These are phyloP conservation scores for Rhadinocentrus ornatus DNA, from an alignment of 2,797 vertebrate genomes.

Conservation along the genomic window DNA sequence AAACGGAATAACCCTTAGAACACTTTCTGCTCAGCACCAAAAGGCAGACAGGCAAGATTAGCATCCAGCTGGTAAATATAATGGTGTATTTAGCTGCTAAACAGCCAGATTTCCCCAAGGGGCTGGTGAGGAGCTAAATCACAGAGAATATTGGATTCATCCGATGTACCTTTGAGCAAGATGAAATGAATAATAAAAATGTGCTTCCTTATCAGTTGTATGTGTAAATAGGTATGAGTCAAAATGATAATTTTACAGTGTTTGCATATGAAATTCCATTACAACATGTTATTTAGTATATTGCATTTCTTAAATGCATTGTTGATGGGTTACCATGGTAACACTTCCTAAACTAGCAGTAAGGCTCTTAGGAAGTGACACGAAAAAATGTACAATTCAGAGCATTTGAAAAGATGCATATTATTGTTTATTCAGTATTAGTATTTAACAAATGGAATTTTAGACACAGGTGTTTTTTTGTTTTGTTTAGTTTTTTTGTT, in stretches of 20 bases:
- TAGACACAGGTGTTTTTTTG: too few relatives aligned
- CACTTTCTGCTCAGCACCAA: constrained; percentile 6
- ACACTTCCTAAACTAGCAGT: background rate
- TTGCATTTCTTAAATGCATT: background rate
- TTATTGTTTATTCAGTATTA: background rate
- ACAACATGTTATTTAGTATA: background rate
- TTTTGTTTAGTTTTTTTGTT: background rate
- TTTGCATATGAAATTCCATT: background rate
- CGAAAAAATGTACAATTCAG: background rate
- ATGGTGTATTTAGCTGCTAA: constrained; percentile 14
- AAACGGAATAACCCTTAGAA: background rate
- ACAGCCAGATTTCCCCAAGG: constrained; percentile 10
- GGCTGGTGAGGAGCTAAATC: constrained; percentile 2
- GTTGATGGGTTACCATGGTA: background rate
- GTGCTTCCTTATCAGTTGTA: background rate
- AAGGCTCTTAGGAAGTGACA: background rate
- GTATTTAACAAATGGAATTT: background rate
- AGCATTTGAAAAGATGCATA: background rate
- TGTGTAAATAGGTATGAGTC: background rate
- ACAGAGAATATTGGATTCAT: constrained; percentile 7
- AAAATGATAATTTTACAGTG: background rate
- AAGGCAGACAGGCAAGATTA: constrained; percentile 10
- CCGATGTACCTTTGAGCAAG: background rate
- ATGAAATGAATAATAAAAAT: constrained; percentile 15
- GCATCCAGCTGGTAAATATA: constrained; percentile 1